Evolutionary conservation across 2,888 invertebrate genomes (phyloP).

Genomic region (Synanthedon vespiformis): DNA sequence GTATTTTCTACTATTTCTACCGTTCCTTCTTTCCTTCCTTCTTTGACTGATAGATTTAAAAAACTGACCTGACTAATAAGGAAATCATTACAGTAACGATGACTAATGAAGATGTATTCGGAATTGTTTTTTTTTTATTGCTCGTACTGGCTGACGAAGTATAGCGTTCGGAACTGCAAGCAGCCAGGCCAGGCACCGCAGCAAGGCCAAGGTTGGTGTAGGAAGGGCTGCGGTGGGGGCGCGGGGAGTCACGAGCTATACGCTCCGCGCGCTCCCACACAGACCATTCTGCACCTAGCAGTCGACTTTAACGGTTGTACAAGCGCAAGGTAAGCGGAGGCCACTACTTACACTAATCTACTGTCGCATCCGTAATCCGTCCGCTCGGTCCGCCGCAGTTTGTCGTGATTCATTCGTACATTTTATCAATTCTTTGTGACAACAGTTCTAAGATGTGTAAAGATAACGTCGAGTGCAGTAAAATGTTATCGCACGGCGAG

Average conservation of each 20-base stretch:
- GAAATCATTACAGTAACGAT: constrained; percentile 3
- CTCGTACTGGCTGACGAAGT: constrained; percentile 15
- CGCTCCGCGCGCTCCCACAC: constrained; percentile 61
- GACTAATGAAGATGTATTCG: background rate
- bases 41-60: too few relatives aligned
- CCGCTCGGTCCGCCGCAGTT: constrained; percentile 18
- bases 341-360: constrained; percentile 35
- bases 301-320: constrained; percentile 70
- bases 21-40: too few relatives aligned
- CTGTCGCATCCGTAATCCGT: constrained; percentile 19
- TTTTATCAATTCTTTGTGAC: constrained; percentile 26
- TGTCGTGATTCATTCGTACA: constrained; percentile 16
- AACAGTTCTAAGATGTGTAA: constrained; percentile 45
- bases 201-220: constrained; percentile 65
- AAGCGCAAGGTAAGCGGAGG: constrained; percentile 68
- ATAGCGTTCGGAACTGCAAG: constrained; percentile 10
- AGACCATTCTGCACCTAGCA: constrained; percentile 70
- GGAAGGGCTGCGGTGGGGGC: constrained; percentile 53
- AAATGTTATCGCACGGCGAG: constrained; percentile 34
- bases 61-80: too few relatives aligned
- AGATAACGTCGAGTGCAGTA: constrained; percentile 59
- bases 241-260: constrained; percentile 60
- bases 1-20: too few relatives aligned
- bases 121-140: background rate
- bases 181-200: constrained; percentile 13